Conservation (phyloP, 2,797 vertebrate genomes). For the Prunella strophiata region DNA sequence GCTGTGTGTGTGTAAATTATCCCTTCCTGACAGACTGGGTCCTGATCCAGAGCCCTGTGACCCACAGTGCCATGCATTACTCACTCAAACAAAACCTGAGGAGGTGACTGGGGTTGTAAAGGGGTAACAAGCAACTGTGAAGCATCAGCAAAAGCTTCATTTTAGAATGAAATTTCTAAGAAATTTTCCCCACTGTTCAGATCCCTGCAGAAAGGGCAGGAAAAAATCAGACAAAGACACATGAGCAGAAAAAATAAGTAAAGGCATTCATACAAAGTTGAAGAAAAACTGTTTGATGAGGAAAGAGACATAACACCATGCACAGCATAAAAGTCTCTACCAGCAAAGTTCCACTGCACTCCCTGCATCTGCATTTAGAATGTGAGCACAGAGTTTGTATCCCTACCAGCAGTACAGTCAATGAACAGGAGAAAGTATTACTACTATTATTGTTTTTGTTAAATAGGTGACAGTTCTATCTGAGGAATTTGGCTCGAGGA, state of each 20-base stretch:
- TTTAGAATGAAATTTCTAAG: neutral
- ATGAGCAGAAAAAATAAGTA: neutral
- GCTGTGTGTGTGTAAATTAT: neutral
- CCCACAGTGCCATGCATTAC: neutral
- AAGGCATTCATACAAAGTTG: neutral
- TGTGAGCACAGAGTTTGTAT: neutral
- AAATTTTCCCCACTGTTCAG: neutral
- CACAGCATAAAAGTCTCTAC: neutral
- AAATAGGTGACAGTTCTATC: neutral
- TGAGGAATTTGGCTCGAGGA: neutral
- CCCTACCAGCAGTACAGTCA: neutral
- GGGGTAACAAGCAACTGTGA: neutral
- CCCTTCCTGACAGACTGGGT: neutral
- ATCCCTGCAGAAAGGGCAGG: neutral
- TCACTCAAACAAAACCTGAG: neutral
- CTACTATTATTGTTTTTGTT: neutral
- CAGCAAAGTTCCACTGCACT: neutral
- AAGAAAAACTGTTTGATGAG: neutral
- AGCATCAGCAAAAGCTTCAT: neutral
- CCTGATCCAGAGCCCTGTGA: neutral
- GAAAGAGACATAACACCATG: neutral
- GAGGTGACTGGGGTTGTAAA: neutral
- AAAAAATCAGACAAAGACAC: neutral
- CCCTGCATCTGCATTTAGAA: neutral
- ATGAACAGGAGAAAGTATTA: neutral